A percentile compares a stretch with the other conserved stretches of the same genome.
phyloP scores from a whole-genome alignment of 1,140 invertebrate species.

The Lepidurus couesii region DNA sequence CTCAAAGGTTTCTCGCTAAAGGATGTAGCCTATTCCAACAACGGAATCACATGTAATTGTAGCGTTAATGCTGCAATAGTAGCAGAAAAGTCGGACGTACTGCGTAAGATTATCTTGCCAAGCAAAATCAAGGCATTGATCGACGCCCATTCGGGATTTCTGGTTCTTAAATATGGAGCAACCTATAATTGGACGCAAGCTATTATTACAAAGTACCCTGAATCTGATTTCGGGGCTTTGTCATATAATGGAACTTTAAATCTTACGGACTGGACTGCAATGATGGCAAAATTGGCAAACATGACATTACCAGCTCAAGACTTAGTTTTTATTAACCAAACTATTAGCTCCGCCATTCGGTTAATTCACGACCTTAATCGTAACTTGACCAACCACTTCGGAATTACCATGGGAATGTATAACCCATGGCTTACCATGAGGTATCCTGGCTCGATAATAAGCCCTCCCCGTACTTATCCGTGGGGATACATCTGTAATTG shows the following conservation, averaged over 20 bases:
- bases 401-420: not conserved
- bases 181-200: not conserved
- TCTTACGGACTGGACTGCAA: not conserved
- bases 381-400: not conserved
- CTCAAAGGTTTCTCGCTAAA: not conserved
- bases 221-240: not conserved
- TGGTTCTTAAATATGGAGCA: not conserved
- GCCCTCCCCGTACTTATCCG: not conserved
- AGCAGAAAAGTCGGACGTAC: not conserved
- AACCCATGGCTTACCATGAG: not conserved
- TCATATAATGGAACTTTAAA: not conserved
- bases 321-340: not conserved
- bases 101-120: not conserved
- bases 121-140: not conserved
- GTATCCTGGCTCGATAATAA: not conserved
- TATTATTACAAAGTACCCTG: not conserved
- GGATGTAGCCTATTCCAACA: not conserved
- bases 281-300: not conserved
- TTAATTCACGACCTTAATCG: not conserved
- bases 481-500: not conserved
- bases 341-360: not conserved
- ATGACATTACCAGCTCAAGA: not conserved
- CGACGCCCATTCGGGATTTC: not conserved
- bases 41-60: not conserved
- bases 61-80: not conserved